Evolutionary conservation across 1,140 invertebrate species (phyloP), one percentile per base, ranked within the genome.

Genomic region (Drosophila santomea): DNA sequence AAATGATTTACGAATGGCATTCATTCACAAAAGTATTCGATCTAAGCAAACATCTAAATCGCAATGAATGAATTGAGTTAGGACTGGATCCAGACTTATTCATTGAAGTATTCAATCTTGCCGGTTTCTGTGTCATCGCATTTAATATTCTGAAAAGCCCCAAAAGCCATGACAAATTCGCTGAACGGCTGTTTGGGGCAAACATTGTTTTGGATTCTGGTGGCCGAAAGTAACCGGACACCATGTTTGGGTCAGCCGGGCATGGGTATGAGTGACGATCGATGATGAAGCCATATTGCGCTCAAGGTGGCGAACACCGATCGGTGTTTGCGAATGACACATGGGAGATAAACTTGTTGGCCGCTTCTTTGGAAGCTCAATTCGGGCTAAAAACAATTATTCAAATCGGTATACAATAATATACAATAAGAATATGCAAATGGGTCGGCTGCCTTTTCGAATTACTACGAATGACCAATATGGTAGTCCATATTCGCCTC

Each of bases 401-500:
- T 39, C 12, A 39, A 39, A 39, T 39, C 14, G 38, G 78, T 52
- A 81, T 50, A 66, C 61, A 68, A 73, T 56, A 50, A 63, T 52
- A 81, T 50, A 66, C 61, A 68, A 73, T 56, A 50, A 63, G 69
- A 86, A 78, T 85, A 85, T 85, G 82, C 78, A 82, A 85, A 88
- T 81, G 44, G 44, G 12, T 1, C 57, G 45, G 57, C 48, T 38
- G 68, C 55, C 51, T 64, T 62, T 28, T 63, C 72, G 32, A 81
- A 81, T 62, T 61, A 55, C 39, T 59, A 45, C 36, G 23, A 41
- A 51, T 38, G 44, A 32, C 59, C 52, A 52, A 44, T 59, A 60
- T 58, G 71, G 50, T 15, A 43, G 20, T 20, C 41, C 39, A 66
- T 60, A 60, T 66, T 71, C 55, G 20, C 55, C 41, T 56, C 60